phyloP scores from a whole-genome alignment of 2,113 vertebrate genomes.

The Dasyurus viverrinus region DNA sequence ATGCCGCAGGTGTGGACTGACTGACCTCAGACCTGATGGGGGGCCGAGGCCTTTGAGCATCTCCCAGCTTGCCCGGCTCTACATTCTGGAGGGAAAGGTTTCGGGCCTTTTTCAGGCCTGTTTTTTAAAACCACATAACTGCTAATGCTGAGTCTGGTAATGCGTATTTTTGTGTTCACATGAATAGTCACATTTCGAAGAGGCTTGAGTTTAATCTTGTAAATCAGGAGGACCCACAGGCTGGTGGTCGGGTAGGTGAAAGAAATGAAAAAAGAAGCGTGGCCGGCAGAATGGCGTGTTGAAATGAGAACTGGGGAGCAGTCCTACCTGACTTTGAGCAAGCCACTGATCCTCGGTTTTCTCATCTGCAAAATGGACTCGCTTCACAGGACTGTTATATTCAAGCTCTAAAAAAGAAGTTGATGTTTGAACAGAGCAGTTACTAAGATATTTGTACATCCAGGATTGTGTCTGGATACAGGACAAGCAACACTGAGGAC shows the following conservation, averaged over 20 bases:
- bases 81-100: neutral
- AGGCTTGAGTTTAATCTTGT: neutral
- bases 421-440: neutral
- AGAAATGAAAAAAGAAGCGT: constrained; percentile 27
- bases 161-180: constrained; percentile 14
- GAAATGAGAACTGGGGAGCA: neutral
- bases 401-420: neutral
- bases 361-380: neutral
- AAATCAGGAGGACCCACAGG: neutral
- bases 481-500: neutral
- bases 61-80: neutral
- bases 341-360: neutral
- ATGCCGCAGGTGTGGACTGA: too few relatives aligned
- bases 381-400: neutral
- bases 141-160: neutral
- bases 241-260: constrained; percentile 15
- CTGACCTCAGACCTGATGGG: too few relatives aligned
- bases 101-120: neutral
- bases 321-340: neutral
- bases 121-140: neutral
- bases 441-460: neutral
- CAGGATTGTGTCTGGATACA: neutral
- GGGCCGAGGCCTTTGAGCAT: too few relatives aligned
- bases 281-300: neutral
- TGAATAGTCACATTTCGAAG: constrained; percentile 8